These are phyloP conservation scores for Panagrolaimus sp. DNA, from an alignment of 1,140 invertebrate species.

Conservation along the genomic window DNA sequence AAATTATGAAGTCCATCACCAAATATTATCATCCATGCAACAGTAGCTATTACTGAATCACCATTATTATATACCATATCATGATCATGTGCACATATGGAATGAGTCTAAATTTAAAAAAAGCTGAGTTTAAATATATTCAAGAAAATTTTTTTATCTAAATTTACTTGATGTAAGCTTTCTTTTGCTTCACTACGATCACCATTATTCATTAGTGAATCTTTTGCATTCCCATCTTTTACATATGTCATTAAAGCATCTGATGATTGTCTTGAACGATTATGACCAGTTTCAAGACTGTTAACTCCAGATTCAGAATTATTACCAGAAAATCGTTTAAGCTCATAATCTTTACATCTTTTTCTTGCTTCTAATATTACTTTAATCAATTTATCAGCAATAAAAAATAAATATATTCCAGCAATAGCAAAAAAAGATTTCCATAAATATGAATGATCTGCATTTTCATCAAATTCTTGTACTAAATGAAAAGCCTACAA, in stretches of 20 bases:
- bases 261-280: neutral
- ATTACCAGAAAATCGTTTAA: neutral
- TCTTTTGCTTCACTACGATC: too few relatives aligned
- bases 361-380: slow-evolving; percentile 52
- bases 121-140: neutral
- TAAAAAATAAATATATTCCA: slow-evolving; percentile 57
- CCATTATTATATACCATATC: slow-evolving; percentile 47
- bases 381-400: slow-evolving; percentile 54
- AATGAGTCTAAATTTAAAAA: slow-evolving; percentile 44
- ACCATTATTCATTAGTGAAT: neutral
- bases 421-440: slow-evolving; percentile 51
- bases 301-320: neutral
- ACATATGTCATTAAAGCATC: neutral
- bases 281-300: neutral
- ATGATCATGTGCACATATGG: slow-evolving; percentile 54
- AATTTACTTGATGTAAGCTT: too few relatives aligned
- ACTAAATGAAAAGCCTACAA: slow-evolving; percentile 46
- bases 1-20: slow-evolving; percentile 71
- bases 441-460: slow-evolving; percentile 43
- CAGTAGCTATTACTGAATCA: slow-evolving; percentile 64
- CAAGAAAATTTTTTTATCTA: too few relatives aligned
- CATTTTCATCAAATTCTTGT: slow-evolving; percentile 38
- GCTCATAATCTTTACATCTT: slow-evolving; percentile 11
- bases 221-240: too few relatives aligned
- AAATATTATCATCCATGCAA: slow-evolving; percentile 73